Evolutionary conservation across 2,797 vertebrate species (phyloP), one percentile per base, ranked within the genome.

Genomic region (Phyllotis vaccarum): DNA sequence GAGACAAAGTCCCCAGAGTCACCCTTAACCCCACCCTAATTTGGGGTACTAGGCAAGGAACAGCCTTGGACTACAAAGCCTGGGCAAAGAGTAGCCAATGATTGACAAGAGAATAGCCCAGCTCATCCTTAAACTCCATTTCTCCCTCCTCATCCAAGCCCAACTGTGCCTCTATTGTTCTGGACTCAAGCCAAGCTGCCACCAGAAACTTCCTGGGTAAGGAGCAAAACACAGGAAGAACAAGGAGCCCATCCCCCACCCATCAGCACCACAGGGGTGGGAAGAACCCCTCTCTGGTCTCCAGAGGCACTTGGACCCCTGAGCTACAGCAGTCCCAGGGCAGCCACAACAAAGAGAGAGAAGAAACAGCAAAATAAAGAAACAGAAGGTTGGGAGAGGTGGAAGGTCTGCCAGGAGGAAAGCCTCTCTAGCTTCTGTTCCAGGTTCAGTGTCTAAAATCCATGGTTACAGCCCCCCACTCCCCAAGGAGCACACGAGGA

Each of bases 281-380:
- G 56, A 60, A 91, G 62, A 64, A 78, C 60, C 40, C 46, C 16
- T 79, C 6, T 64, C 43, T 22, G 7, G 37, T 89, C 58, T 52
- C n/a, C n/a, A 37, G 46, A 49, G 46, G 27, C n/a, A 49, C 40
- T 74, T 58, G 86, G 52, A 12, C 17, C 11, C 60, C 56, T 52
- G 24, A 87, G 54, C n/a, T 82, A 86, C 46, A 95, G 21, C 37
- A 21, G 52, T 29, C 76, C 81, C 54, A 52, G 43, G 27, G 43
- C 54, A 74, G 62, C 40, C 76, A 56, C 54, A 70, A 88, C 95
- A 94, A 94, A 95, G 54, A 49, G 22, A 89, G 14, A 43, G 22
- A 0, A 75, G 2, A 76, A 60, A 46, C 5, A 78, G 43, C 12
- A 89, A 22, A 19, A 76, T 46, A 76, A 62, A 74, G 14, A 8